These are phyloP conservation scores for Bombus waltoni DNA, from an alignment of 1,140 invertebrate genomes.

Conservation along the genomic window DNA sequence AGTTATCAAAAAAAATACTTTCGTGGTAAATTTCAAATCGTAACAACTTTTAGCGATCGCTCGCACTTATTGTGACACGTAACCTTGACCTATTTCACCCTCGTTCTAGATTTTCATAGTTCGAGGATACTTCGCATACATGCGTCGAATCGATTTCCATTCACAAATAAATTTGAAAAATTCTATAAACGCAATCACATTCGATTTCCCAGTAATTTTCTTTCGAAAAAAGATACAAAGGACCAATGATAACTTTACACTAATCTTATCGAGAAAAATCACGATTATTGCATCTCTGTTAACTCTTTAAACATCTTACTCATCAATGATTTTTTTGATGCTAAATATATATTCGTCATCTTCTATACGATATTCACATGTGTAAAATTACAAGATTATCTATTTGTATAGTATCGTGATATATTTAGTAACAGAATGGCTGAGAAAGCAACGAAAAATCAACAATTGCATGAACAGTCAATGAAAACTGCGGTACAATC, in stretches of 20 bases:
- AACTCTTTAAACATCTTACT: background rate
- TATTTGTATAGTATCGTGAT: background rate
- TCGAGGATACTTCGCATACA: background rate
- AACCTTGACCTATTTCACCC: constrained; percentile 27
- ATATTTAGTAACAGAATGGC: constrained; percentile 13
- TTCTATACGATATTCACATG: background rate
- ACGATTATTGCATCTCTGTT: background rate
- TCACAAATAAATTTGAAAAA: background rate
- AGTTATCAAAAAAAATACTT: background rate
- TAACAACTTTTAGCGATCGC: background rate
- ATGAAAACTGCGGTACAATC: constrained; percentile 23
- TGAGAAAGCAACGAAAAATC: background rate
- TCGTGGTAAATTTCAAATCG: background rate
- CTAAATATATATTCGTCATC: background rate
- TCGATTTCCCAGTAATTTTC: background rate
- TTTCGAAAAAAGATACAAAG: background rate
- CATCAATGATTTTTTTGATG: background rate
- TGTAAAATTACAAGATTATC: background rate
- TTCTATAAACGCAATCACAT: background rate
- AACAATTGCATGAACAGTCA: constrained; percentile 3
- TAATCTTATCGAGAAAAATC: background rate
- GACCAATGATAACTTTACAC: too few relatives aligned
- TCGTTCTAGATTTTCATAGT: constrained; percentile 33
- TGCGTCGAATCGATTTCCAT: constrained; percentile 5
- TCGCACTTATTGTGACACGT: background rate